Evolutionary conservation across 2,888 invertebrate genomes (phyloP), one percentile per base, ranked within the genome.

Genomic region (Leptinotarsa rubiginosa): DNA sequence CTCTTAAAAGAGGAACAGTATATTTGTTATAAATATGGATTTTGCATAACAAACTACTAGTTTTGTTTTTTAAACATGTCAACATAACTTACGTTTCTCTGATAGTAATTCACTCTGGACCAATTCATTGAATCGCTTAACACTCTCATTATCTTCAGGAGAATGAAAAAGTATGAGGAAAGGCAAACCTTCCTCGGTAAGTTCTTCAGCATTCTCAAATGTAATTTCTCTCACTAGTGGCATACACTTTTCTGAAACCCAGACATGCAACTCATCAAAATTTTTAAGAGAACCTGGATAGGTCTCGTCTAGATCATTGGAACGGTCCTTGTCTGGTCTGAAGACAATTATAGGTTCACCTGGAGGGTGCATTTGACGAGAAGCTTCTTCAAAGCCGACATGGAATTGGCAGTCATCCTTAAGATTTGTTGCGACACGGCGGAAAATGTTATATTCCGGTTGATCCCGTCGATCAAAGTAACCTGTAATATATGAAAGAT

Each of bases 131-230:
- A 93, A 99, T 82, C 92, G 91, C 87, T 97, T 96, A 68, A 98
- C 93, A 82, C 94, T 95, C 20, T 94, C 93, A 0, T 89, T 89
- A 83, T 94, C 94, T 83, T 96, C 94, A 0, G 96, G 94, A 79
- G 93, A 89, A 85, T 99, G 97, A 89, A 99, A 99, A 59, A 99
- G 89, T 81, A 99, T 99, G 52, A 99, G 91, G 90, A 99, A 99
- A 5, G 99, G 99, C 83, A 99, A 88, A 49, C 99, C 99, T 89
- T 99, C 99, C 88, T 99, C 99, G 0, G 99, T 99, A 31, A 99
- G 89, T 88, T 99, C 99, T 89, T 99, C 99, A 1, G 99, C 99
- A 90, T 99, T 99, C 88, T 99, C 98, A 88, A 99, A 99, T 0
- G 99, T 99, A 75, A 99, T 99, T 88, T 99, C 99, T 71, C 99